Conservation (phyloP, 23 tunicate genomes). For the Halocynthia roretzi region DNA sequence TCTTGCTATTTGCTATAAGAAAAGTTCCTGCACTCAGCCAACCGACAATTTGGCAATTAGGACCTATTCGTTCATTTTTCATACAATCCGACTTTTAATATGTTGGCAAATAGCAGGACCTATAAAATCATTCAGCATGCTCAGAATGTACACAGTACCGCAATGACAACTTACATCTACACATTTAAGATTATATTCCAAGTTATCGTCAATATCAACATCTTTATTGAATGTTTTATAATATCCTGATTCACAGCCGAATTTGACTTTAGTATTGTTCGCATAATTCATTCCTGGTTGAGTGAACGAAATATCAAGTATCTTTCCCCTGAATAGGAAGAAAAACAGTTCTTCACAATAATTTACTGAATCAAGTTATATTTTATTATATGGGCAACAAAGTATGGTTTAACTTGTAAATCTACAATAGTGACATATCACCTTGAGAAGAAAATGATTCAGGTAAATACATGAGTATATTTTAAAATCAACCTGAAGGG, state of each 20-base stretch:
- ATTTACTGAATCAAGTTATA: neutral
- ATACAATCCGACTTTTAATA: too few species aligned
- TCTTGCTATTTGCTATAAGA: too few species aligned
- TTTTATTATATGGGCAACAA: too few species aligned
- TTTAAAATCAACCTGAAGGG: constrained; percentile 34
- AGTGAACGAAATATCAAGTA: constrained; percentile 10
- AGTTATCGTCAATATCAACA: neutral
- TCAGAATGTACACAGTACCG: too few species aligned
- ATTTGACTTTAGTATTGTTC: constrained; percentile 33
- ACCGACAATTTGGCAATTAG: too few species aligned
- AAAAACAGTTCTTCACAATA: neutral
- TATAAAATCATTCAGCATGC: too few species aligned
- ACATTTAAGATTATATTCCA: constrained; percentile 37
- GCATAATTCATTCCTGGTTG: constrained; percentile 27
- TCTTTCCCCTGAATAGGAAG: constrained; percentile 22
- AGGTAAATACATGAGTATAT: neutral
- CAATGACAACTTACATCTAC: constrained; percentile 29
- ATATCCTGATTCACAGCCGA: constrained; percentile 34
- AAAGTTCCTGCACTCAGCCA: too few species aligned
- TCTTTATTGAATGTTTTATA: constrained; percentile 11
- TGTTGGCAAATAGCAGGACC: too few species aligned
- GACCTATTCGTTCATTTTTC: too few species aligned
- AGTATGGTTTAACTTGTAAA: too few species aligned
- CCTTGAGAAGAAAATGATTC: too few species aligned
- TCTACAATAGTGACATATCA: too few species aligned